phyloP scores from a whole-genome alignment of 2,888 invertebrate genomes.

The Mesoligia furuncula region DNA sequence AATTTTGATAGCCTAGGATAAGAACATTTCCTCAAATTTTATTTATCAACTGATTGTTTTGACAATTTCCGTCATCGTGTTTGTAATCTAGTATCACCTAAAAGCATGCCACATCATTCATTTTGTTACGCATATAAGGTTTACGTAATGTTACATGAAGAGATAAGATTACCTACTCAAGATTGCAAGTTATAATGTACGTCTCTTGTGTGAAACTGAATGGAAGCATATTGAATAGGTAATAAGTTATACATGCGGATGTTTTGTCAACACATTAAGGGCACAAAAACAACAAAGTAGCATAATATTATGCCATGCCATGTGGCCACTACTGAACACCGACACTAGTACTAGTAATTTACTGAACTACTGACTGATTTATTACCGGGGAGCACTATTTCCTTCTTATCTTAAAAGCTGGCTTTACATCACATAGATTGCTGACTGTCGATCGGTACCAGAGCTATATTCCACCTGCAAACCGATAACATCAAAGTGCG shows the following conservation, averaged over 20 bases:
- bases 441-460: slow-evolving; percentile 31
- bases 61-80: slow-evolving; percentile 38
- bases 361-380: slow-evolving; percentile 23
- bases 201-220: slow-evolving; percentile 48
- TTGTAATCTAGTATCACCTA: slow-evolving; percentile 28
- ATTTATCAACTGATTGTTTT: slow-evolving; percentile 48
- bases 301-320: slow-evolving; percentile 4
- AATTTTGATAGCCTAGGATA: slow-evolving; percentile 31
- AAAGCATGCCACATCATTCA: slow-evolving; percentile 31
- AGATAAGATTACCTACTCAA: slow-evolving; percentile 60
- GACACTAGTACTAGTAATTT: slow-evolving; percentile 32
- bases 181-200: slow-evolving; percentile 38
- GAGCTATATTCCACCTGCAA: slow-evolving; percentile 44
- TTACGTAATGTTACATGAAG: slow-evolving; percentile 45
- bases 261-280: slow-evolving; percentile 29
- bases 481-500: slow-evolving; percentile 51
- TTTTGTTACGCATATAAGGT: slow-evolving; percentile 31
- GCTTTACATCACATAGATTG: slow-evolving; percentile 33
- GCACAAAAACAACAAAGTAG: slow-evolving; percentile 24
- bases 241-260: slow-evolving; percentile 42
- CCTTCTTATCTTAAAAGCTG: slow-evolving; percentile 48
- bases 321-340: slow-evolving; percentile 7
- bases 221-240: slow-evolving; percentile 52
- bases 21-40: slow-evolving; percentile 47
- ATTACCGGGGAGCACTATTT: slow-evolving; percentile 40